Evolutionary conservation across 2,888 invertebrate species (phyloP).

Genomic region (Xestia xanthographa): DNA sequence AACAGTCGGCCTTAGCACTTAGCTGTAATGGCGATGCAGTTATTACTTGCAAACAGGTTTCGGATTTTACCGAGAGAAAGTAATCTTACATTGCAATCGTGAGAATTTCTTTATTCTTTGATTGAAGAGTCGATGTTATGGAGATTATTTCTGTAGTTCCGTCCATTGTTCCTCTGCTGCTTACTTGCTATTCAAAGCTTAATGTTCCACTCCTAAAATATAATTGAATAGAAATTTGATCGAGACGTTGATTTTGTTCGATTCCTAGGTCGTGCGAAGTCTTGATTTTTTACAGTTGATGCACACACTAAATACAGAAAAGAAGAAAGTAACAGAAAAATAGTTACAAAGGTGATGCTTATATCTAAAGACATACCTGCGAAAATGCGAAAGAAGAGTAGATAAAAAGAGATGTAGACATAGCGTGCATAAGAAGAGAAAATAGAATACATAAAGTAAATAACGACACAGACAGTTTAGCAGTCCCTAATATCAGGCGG

Average conservation of each 20-base stretch:
- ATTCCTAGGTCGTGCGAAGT: neutral
- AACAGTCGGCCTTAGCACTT: constrained; percentile 47
- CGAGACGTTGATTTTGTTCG: neutral
- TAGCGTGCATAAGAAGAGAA: too few species aligned
- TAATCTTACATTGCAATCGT: constrained; percentile 56
- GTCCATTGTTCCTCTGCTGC: constrained; percentile 43
- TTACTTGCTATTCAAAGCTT: constrained; percentile 5
- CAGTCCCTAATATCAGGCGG: too few species aligned
- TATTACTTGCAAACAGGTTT: constrained; percentile 65
- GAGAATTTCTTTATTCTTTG: constrained; percentile 49
- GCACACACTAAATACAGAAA: too few species aligned
- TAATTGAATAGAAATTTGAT: neutral
- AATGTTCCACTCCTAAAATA: constrained; percentile 1
- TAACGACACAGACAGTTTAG: too few species aligned
- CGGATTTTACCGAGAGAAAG: constrained; percentile 63
- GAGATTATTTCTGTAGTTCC: constrained; percentile 39
- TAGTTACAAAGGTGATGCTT: too few species aligned
- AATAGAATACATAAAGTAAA: too few species aligned
- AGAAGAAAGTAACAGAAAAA: too few species aligned
- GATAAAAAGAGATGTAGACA: too few species aligned
- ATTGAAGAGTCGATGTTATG: constrained; percentile 39
- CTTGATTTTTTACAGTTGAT: too few species aligned
- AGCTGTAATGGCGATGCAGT: constrained; percentile 51
- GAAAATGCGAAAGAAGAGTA: too few species aligned
- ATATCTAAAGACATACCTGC: too few species aligned